phyloP scores from a whole-genome alignment of 2,113 vertebrate genomes.

The Carassius auratus region DNA sequence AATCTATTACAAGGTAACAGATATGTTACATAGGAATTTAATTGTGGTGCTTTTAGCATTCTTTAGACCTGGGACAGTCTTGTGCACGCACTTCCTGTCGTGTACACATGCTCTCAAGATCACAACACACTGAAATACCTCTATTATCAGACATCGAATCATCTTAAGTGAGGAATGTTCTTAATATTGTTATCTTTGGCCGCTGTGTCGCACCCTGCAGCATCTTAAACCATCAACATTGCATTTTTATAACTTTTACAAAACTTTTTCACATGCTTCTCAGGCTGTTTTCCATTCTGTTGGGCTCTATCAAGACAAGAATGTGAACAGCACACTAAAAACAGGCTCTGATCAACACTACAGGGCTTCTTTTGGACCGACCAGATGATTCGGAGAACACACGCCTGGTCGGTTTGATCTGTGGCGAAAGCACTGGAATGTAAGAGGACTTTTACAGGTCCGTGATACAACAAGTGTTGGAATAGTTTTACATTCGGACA shows the following conservation, averaged over 20 bases:
- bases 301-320: not conserved
- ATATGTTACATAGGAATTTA: no score
- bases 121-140: not conserved
- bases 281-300: not conserved
- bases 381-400: not conserved
- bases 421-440: slow-evolving; percentile 65
- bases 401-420: slow-evolving; percentile 3
- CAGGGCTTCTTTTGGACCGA: not conserved
- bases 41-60: not conserved
- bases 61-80: not conserved
- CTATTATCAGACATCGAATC: no score
- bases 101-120: not conserved
- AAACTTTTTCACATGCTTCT: not conserved
- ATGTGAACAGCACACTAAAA: no score
- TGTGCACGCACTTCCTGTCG: not conserved
- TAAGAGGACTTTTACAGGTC: slow-evolving; percentile 53
- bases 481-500: slow-evolving; percentile 44
- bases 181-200: not conserved
- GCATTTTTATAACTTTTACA: not conserved
- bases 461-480: slow-evolving; percentile 38
- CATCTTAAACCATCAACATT: not conserved
- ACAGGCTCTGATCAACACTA: not conserved
- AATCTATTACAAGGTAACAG: no score
- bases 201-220: not conserved
- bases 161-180: not conserved